Evolutionary conservation across 1,140 invertebrate genomes (phyloP).

Genomic region (Spodoptera frugiperda): DNA sequence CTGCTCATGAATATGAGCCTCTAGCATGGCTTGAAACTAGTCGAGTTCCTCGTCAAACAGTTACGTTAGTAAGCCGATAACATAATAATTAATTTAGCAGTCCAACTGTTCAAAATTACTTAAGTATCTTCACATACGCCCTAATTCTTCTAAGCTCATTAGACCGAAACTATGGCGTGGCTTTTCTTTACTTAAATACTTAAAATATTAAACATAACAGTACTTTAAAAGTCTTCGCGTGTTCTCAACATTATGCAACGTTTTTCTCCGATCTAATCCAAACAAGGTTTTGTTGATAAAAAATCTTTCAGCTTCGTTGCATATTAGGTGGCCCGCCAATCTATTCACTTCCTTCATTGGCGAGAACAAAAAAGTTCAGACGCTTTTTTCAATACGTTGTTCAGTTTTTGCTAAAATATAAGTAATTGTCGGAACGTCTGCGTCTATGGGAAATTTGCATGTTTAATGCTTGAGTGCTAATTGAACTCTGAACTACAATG

Average conservation of each 20-base stretch:
- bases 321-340: slow-evolving; percentile 33
- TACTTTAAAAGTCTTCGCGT: neutral
- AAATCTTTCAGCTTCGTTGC: slow-evolving; percentile 37
- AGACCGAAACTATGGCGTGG: neutral
- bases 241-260: neutral
- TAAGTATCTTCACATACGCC: neutral
- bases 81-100: too few relatives aligned
- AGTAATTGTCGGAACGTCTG: slow-evolving; percentile 6
- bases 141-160: neutral
- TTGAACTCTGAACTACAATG: neutral
- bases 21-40: too few relatives aligned
- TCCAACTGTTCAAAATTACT: too few relatives aligned
- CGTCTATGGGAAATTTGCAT: slow-evolving; percentile 26
- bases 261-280: slow-evolving; percentile 1
- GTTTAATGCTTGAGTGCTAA: neutral
- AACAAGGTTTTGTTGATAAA: slow-evolving; percentile 11
- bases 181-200: neutral
- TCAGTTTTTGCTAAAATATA: slow-evolving; percentile 6
- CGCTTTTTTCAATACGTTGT: slow-evolving; percentile 4
- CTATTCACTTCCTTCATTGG: slow-evolving; percentile 38
- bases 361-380: slow-evolving; percentile 6
- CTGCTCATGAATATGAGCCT: too few relatives aligned
- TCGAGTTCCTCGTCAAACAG: too few relatives aligned
- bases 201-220: neutral
- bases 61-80: too few relatives aligned